Evolutionary conservation across 1,140 invertebrate species (phyloP).

Genomic region (Hypothenemus hampei): DNA sequence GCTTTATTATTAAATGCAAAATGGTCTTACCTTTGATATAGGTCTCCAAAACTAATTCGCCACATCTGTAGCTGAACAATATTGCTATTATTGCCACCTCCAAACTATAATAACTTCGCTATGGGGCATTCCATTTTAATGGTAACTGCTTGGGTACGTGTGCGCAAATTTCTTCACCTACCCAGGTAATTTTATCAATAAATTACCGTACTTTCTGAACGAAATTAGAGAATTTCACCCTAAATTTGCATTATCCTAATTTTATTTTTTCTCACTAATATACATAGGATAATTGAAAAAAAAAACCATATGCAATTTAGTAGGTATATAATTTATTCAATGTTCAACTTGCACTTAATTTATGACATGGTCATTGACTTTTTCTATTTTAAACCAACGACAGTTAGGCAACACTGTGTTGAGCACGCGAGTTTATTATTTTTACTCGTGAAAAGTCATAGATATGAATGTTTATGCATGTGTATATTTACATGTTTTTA

Average conservation of each 20-base stretch:
- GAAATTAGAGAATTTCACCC: too few relatives aligned
- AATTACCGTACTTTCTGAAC: too few relatives aligned
- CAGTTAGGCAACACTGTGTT: conserved; percentile 2
- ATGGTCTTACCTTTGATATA: too few relatives aligned
- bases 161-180: too few relatives aligned
- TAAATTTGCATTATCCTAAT: too few relatives aligned
- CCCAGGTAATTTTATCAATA: too few relatives aligned
- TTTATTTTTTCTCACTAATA: too few relatives aligned
- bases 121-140: background rate
- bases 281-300: too few relatives aligned
- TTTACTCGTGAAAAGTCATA: background rate
- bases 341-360: background rate
- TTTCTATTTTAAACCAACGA: conserved; percentile 7
- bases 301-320: too few relatives aligned
- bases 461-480: background rate
- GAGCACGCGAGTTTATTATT: conserved; percentile 1
- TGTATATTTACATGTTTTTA: background rate
- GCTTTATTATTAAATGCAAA: too few relatives aligned
- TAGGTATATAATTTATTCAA: conserved; percentile 6
- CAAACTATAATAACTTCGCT: background rate
- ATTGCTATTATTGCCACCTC: background rate
- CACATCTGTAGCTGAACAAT: background rate
- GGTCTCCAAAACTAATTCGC: conserved; percentile 1
- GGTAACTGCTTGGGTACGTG: background rate
- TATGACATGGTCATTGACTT: conserved; percentile 7